Base-by-base conservation (phyloP, 2,888 invertebrate species). In the Endotricha flammealis region DNA sequence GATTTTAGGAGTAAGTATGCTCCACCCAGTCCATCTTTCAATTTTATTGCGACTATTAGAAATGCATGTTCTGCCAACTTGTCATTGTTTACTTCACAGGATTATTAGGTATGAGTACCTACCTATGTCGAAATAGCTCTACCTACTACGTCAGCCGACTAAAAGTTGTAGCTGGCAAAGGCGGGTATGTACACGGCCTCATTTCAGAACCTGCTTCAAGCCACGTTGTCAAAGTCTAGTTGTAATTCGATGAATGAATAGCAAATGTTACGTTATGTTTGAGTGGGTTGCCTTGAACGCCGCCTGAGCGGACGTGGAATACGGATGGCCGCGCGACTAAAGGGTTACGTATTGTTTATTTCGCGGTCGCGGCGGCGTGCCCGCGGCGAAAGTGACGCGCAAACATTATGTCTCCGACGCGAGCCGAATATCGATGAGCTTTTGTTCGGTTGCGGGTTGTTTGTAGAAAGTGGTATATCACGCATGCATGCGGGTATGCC, bases 351-450 rank as follows among this genome's bases (percentile, higher is more conserved):
- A 59, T 64, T 66, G 63, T 62, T 59, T 57, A 62, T 59, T 54
- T 53, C 46, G 44, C 46, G 48, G 38, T 44, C 35, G 35, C 29
- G n/a, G 12, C 10, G 12, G 11, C 57, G 56, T 51, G 46, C 46
- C 34, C 46, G 54, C 52, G 58, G 83, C 71, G 85, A 85, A 86
- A 85, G 85, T 75, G 67, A 48, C 68, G 56, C 57, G 53, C 65
- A 64, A 69, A 72, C 66, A 71, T 46, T 54, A 50, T 48, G 55
- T 44, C 51, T 49, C 46, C 57, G 50, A 79, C 74, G 72, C 68
- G 62, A 42, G 46, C 54, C 68, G 82, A 79, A 85, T 86, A 85
- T 66, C 67, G 81, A 85, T 83, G 81, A 83, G 81, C 80, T 82
- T 81, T 80, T 75, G 72, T 73, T 58, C 53, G 59, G 45, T 55